Evolutionary conservation across 1,140 invertebrate species (phyloP), one percentile per base, ranked within the genome.

Genomic region (Neodiprion virginianus): DNA sequence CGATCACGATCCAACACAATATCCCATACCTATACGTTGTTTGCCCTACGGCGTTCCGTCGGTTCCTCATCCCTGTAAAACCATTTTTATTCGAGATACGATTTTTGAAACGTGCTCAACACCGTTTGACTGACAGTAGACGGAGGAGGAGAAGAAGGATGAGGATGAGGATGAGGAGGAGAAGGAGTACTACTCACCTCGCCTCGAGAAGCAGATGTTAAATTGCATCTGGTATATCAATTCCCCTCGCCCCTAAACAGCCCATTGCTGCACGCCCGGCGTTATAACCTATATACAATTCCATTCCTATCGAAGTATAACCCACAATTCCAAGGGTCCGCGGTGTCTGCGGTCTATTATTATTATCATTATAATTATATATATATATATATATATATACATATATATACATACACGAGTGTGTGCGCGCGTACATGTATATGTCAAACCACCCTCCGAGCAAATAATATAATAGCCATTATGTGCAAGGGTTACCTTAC

Each of bases 391-490:
- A 17, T 61, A 61, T 61, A 40, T 40, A 28, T 28, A 1, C 2
- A 28, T 28, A 28, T 28, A 40, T 0, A 5, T 40, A 5, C 28
- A 5, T 5, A 5, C 5, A 5, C 1, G 28, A 3, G 28, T 40
- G 2, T 5, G 28, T 40, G 28, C 5, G 28, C 28, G 28, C 5
- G 5, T 40, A 40, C 5, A 61, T 61, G 8, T 14, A 5, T 7
- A 61, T 61, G n/a, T 61, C 11, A 61, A 61, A 61, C 53, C n/a
- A 61, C 53, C 53, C 53, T 61, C 8, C 11, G 53, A 61, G 11
- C 53, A 61, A 61, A 61, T 61, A 61, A 61, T 61, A 61, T 61
- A 61, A 61, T 61, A 61, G 11, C 53, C 53, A 61, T 61, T 61
- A 40, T 40, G 53, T 61, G 53, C 53, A 61, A 61, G 53, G 53